Evolutionary conservation across 2,888 invertebrate species (phyloP).

Genomic region (Oscheius sp.): DNA sequence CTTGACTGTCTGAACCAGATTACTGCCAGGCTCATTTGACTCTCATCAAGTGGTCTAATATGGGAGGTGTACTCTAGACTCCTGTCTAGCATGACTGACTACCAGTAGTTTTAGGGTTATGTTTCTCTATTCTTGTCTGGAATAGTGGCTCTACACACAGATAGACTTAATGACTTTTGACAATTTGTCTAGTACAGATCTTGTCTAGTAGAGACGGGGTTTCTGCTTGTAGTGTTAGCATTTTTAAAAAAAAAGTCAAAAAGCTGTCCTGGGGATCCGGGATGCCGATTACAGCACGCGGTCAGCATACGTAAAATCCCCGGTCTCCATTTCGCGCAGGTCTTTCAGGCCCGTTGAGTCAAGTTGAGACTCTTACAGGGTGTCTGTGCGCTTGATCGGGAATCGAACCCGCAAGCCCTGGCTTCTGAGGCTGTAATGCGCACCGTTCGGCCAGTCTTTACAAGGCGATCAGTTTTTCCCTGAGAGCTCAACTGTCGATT

Average conservation of each 20-base stretch:
- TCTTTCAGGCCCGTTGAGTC: constrained; percentile 2
- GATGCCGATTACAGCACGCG: not conserved
- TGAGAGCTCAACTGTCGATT: too few relatives aligned
- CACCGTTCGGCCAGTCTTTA: not conserved
- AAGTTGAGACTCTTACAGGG: not conserved
- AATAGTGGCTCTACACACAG: too few relatives aligned
- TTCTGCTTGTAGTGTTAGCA: not conserved
- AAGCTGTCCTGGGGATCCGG: not conserved
- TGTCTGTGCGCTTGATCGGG: not conserved
- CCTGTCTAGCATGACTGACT: too few relatives aligned
- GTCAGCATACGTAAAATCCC: constrained; percentile 7
- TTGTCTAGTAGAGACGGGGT: not conserved
- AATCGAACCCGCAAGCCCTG: not conserved
- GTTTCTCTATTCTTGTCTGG: too few relatives aligned
- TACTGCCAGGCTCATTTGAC: too few relatives aligned
- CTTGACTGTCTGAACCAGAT: too few relatives aligned
- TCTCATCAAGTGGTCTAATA: too few relatives aligned
- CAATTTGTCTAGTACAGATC: too few relatives aligned
- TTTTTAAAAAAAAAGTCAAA: not conserved
- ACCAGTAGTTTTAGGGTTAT: too few relatives aligned
- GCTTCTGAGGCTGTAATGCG: not conserved
- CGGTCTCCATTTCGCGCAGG: not conserved
- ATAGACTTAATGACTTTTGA: too few relatives aligned
- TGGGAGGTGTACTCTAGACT: too few relatives aligned
- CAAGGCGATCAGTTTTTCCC: too few relatives aligned